Base-by-base conservation (phyloP, 2,888 invertebrate genomes). In the Melanotus villosus region DNA sequence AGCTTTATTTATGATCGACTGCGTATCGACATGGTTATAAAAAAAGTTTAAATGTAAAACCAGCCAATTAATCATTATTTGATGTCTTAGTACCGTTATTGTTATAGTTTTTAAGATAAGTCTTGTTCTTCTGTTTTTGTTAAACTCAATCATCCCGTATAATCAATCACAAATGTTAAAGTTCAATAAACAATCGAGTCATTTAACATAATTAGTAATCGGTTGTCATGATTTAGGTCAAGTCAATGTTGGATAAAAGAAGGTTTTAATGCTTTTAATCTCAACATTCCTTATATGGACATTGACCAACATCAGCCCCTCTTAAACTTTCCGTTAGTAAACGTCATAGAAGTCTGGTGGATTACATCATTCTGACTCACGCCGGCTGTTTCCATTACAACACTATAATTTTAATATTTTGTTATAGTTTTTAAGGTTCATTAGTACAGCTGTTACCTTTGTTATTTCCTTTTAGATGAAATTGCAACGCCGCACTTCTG, bases 321-420 rank as follows among this genome's bases (percentile, higher is more conserved):
- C 19, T 56, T 38, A 43, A 43, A 59, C 43, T 43, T 59, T 59
- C 43, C 59, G 43, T 43, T 59, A 43, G 30, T 3, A 23, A 56
- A 12, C 56, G 36, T 23, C 59, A 43, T 19, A 41, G 19, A 30
- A 23, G 41, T 59, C 36, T 30, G 43, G 9, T 43, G 26, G 36
- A 65, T 68, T 68, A 64, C 68, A 64, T 68, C 68, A 68, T 64
- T 56, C 47, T 68, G 68, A 68, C 47, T 68, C 68, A 67, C 41
- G 16, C 30, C 23, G 59, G 30, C 43, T 30, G 43, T 45, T 43
- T 32, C 45, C 56, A 43, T 38, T 54, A n/a, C n/a, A 23, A 47
- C 12, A 16, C 6, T 7, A 16, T n/a, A 14, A 14, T 14, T 14
- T 41, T 2, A 41, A 1, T 9, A 41, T 14, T 14, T 18, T 34